Percentiles rank a stretch among this genome's conserved stretches.
Evolutionary conservation across 2,888 invertebrate species (phyloP).

Genomic region (Luperina nickerlii): DNA sequence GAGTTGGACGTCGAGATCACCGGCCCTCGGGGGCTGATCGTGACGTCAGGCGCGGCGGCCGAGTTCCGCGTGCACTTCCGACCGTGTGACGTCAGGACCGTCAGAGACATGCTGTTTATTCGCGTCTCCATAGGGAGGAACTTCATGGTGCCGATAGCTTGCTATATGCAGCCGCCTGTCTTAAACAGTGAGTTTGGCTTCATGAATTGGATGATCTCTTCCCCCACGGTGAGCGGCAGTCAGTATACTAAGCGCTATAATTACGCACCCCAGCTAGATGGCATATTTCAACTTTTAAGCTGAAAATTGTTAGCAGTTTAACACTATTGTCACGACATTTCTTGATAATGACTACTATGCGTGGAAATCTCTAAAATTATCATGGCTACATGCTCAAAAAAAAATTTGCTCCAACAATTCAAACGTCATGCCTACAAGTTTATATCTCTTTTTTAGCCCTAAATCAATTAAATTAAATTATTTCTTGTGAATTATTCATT

Average conservation of each 20-base stretch:
- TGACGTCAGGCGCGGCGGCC: slow-evolving; percentile 78
- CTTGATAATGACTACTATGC: neutral
- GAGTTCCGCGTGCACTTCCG: slow-evolving; percentile 76
- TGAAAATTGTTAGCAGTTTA: neutral
- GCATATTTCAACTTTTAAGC: neutral
- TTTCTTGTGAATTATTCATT: neutral
- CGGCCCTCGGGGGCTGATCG: slow-evolving; percentile 73
- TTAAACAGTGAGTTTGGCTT: slow-evolving; percentile 73
- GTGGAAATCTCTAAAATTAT: neutral
- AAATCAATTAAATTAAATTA: neutral
- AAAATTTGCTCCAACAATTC: neutral
- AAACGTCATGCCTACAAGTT: neutral
- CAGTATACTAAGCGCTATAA: neutral
- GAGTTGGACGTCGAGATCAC: slow-evolving; percentile 75
- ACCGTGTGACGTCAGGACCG: slow-evolving; percentile 73
- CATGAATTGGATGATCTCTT: neutral
- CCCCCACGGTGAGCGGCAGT: neutral
- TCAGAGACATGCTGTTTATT: slow-evolving; percentile 73
- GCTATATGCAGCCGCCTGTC: slow-evolving; percentile 81
- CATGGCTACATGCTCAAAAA: too few relatives aligned
- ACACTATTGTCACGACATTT: neutral
- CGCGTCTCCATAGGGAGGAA: slow-evolving; percentile 69
- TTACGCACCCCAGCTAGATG: neutral
- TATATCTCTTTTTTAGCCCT: neutral
- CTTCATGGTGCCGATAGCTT: slow-evolving; percentile 74